Conservation (phyloP, 2,888 invertebrate genomes). For the Orchesellides sinensis region DNA sequence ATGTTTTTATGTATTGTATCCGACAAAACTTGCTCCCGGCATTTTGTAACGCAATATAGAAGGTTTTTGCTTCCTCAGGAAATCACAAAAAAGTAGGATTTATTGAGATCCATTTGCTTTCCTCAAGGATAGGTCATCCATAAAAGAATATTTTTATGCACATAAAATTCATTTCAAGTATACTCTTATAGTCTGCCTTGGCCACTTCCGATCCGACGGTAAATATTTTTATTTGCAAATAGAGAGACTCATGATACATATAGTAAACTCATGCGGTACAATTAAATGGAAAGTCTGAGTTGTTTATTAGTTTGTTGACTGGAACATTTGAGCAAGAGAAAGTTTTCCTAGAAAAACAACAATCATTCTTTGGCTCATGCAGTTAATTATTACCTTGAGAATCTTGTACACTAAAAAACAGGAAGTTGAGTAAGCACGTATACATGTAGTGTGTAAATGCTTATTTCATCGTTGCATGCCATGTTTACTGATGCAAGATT, state of each 20-base stretch:
- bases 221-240: background rate
- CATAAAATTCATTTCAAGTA: constrained; percentile 9
- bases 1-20: background rate
- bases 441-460: background rate
- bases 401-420: background rate
- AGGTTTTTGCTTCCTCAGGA: constrained; percentile 18
- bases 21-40: background rate
- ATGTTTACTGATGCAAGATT: background rate
- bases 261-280: background rate
- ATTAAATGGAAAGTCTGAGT: too few relatives aligned
- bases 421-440: background rate
- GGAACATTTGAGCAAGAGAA: background rate
- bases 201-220: background rate
- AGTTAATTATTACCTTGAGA: constrained; percentile 48
- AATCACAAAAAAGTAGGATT: constrained; percentile 41
- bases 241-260: background rate
- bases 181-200: background rate
- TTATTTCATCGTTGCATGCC: background rate
- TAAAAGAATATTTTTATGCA: constrained; percentile 1
- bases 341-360: constrained; percentile 1
- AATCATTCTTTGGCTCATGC: constrained; percentile 24
- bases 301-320: constrained; percentile 9
- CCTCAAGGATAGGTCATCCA: constrained; percentile 8
- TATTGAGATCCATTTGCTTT: constrained; percentile 31
- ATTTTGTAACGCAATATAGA: background rate